Evolutionary conservation across 1,140 invertebrate genomes (phyloP), one percentile per base, ranked within the genome.

Genomic region (Drosophila dunni): DNA sequence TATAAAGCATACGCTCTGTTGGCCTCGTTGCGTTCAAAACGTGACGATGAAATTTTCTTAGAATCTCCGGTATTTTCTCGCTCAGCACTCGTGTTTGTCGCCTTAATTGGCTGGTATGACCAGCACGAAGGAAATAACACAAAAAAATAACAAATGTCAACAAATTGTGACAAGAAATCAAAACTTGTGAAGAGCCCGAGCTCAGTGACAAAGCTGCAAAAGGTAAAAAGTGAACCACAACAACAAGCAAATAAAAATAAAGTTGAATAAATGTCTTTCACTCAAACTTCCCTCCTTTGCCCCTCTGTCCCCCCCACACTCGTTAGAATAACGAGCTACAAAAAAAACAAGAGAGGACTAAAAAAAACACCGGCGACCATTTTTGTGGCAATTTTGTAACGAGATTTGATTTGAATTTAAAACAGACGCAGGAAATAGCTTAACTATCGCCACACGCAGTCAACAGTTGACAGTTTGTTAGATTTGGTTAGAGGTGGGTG

Each of bases 341-440:
- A 54, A 67, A 64, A 46, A 44, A 64, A 62, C 24, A 60, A 40
- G n/a, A 40, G n/a, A 54, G 9, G 15, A 40, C 15, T 29, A 34
- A 40, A 40, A 29, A 34, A 40, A 36, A 50, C 15, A 38, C 2
- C 29, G 51, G 11, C 48, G 40, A 13, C 45, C 60, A 57, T 20
- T 73, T 63, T 69, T 86, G 71, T 67, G 65, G 72, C 61, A 76
- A 90, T 90, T 86, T 83, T 83, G 73, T 82, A 77, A 81, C 82
- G 74, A 86, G 85, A 83, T 91, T 90, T 83, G 82, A 90, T 91
- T 90, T 88, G 86, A 90, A 90, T 86, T 88, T 90, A 83, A 90
- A 90, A 82, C 74, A 88, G 82, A 71, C 51, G 34, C 67, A 69
- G 58, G 53, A 68, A 77, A 74, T 73, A 79, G 84, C 83, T 90